Conservation (phyloP, 2,797 vertebrate genomes). For the Emys orbicularis region DNA sequence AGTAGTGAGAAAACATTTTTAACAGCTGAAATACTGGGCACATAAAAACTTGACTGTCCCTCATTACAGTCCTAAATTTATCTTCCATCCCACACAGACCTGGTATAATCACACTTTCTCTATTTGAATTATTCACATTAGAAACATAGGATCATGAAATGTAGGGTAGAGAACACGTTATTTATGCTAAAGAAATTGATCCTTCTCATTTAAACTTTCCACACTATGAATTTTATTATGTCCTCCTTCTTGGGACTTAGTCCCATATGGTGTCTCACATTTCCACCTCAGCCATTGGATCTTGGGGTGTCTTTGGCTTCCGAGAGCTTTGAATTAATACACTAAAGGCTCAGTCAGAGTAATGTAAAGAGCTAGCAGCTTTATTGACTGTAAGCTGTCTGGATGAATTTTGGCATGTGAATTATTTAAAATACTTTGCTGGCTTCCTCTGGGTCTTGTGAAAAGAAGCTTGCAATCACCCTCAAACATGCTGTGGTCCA, state of each 20-base stretch:
- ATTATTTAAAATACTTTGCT: constrained; percentile 37
- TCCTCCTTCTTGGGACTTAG: constrained; percentile 40
- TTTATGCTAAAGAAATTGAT: constrained; percentile 57
- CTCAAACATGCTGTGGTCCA: constrained; percentile 8
- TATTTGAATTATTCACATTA: constrained; percentile 63
- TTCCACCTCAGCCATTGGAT: constrained; percentile 49
- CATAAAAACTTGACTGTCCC: constrained; percentile 48
- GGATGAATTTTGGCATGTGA: constrained; percentile 49
- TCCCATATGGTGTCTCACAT: constrained; percentile 56
- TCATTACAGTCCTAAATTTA: constrained; percentile 70
- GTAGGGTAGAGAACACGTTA: constrained; percentile 51
- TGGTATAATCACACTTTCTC: constrained; percentile 49
- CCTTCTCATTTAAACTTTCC: constrained; percentile 45
- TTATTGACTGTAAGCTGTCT: constrained; percentile 57
- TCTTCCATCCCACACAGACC: constrained; percentile 63
- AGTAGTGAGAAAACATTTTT: constrained; percentile 21
- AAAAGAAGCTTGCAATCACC: constrained; percentile 27
- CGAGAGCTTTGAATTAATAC: constrained; percentile 59
- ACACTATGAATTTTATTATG: constrained; percentile 33
- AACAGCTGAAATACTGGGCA: constrained; percentile 38
- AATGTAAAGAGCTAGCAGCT: constrained; percentile 48
- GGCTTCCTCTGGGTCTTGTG: constrained; percentile 44
- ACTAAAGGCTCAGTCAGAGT: constrained; percentile 14
- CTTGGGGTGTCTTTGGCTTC: constrained; percentile 20
- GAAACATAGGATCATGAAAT: constrained; percentile 52